Percentiles rank a stretch among this genome's conserved stretches.
These are phyloP conservation scores for Melanostoma mellinum DNA, from an alignment of 2,888 invertebrate species.

Conservation along the genomic window DNA sequence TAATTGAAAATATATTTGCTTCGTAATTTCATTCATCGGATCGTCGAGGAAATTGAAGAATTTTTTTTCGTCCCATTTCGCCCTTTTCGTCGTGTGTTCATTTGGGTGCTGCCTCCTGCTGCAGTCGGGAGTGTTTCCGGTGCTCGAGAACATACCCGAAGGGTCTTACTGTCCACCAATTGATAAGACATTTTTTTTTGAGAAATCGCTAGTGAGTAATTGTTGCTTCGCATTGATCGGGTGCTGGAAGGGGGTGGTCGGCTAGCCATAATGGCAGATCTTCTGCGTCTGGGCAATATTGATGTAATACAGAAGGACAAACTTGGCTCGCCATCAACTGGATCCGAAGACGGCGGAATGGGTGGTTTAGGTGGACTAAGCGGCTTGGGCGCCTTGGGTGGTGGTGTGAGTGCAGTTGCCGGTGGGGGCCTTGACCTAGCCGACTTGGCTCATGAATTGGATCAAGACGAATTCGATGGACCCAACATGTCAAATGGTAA, in stretches of 20 bases:
- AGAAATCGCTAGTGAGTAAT: slow-evolving; percentile 23
- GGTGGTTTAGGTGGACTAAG: slow-evolving; percentile 77
- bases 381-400: slow-evolving; percentile 81
- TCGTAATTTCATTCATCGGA: slow-evolving; percentile 62
- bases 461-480: slow-evolving; percentile 88
- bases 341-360: slow-evolving; percentile 91
- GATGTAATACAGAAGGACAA: slow-evolving; percentile 88
- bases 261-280: slow-evolving; percentile 85
- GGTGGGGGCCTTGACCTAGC: slow-evolving; percentile 83
- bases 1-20: slow-evolving; percentile 23
- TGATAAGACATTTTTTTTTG: slow-evolving; percentile 3
- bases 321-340: slow-evolving; percentile 92
- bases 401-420: slow-evolving; percentile 81
- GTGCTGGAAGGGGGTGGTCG: slow-evolving; percentile 17
- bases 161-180: neutral
- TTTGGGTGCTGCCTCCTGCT: slow-evolving; percentile 62
- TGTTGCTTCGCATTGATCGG: slow-evolving; percentile 54
- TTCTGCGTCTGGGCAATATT: slow-evolving; percentile 87
- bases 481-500: slow-evolving; percentile 85
- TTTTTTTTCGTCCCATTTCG: slow-evolving; percentile 35
- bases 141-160: slow-evolving; percentile 26
- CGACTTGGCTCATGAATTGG: slow-evolving; percentile 86
- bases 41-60: slow-evolving; percentile 13
- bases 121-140: slow-evolving; percentile 51
- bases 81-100: slow-evolving; percentile 28